Evolutionary conservation across 2,113 vertebrate species (phyloP), one percentile per base, ranked within the genome.

Genomic region (Scartelaos histophorus): DNA sequence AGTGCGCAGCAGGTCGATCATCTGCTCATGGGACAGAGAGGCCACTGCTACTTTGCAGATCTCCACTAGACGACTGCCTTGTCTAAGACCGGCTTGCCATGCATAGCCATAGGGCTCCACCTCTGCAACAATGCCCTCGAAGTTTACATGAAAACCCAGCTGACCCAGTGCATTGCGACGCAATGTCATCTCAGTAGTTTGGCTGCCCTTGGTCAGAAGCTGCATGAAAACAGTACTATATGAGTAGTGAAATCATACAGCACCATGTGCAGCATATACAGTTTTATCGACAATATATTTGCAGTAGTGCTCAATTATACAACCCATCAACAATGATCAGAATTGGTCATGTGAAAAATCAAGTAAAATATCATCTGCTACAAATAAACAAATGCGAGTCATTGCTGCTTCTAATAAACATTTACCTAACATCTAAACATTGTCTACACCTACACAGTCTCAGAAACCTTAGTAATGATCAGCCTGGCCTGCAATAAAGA

Each of bases 131-230:
- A 98, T 98, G 84, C 97, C 97, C 91, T 98, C 97, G 0, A 98
- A 98, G 93, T 98, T 98, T 10, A 98, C 97, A 0, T 98, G 97
- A 88, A 98, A 98, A 64, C 97, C 97, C 57, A 98, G 95, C 89
- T 98, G 97, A 65, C 97, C 97, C 47, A 98, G 91, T 13, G 96
- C 96, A 0, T 98, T 98, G 68, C 97, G 93, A 16, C 97, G 94
- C 66, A 98, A 93, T 6, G 96, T 98, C 95, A 98, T 97, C 89
- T 98, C 97, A 80, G 95, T 94, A 0, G 97, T 97, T 73, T 96
- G 96, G 70, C 95, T 95, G 70, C 97, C 97, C 81, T 97, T 98
- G 16, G 95, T 97, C 89, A 97, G 90, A n/a, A 96, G 93, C 97
- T 98, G 84, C 35, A 54, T 25, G 82, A 21, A 73, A 85, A 64